phyloP scores from a whole-genome alignment of 2,888 invertebrate genomes.

The Gryllus longicercus region DNA sequence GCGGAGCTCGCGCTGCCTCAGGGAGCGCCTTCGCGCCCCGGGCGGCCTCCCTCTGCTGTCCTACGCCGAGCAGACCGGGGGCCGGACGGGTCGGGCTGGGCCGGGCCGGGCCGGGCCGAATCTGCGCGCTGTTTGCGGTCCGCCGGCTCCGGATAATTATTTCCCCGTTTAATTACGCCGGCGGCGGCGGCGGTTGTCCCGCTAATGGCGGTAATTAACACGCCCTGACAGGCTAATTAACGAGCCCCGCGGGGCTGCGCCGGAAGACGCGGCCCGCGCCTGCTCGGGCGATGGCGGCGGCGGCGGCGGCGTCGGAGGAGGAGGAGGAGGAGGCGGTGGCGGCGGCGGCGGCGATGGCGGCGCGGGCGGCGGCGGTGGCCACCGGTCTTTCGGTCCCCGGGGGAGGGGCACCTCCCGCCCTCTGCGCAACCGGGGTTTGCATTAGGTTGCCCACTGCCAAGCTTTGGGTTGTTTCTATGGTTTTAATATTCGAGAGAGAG shows the following conservation, averaged over 20 bases:
- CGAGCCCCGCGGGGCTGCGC: slow-evolving; percentile 17
- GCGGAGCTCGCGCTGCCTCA: too few relatives aligned
- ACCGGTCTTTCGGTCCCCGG: background rate
- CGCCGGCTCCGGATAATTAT: slow-evolving; percentile 4
- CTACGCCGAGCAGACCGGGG: too few relatives aligned
- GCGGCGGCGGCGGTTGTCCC: slow-evolving; percentile 1
- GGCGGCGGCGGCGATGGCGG: background rate
- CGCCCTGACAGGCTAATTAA: slow-evolving; percentile 17
- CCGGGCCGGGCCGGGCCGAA: background rate
- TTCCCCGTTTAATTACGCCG: slow-evolving; percentile 17
- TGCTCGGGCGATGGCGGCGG: background rate
- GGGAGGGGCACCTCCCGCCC: background rate
- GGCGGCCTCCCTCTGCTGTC: too few relatives aligned
- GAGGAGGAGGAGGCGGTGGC: too few relatives aligned
- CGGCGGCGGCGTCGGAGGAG: background rate
- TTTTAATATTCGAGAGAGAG: too few relatives aligned
- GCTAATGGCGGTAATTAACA: slow-evolving; percentile 8
- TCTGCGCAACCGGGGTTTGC: background rate
- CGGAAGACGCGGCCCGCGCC: background rate
- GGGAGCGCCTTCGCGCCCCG: too few relatives aligned
- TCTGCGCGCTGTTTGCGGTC: background rate
- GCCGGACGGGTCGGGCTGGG: background rate
- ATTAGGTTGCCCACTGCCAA: too few relatives aligned
- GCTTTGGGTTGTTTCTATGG: too few relatives aligned
- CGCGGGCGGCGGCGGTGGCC: background rate